Percentiles rank a stretch among this genome's conserved stretches.
phyloP scores from a whole-genome alignment of 2,113 vertebrate genomes.

The Kobus ellipsiprymnus region DNA sequence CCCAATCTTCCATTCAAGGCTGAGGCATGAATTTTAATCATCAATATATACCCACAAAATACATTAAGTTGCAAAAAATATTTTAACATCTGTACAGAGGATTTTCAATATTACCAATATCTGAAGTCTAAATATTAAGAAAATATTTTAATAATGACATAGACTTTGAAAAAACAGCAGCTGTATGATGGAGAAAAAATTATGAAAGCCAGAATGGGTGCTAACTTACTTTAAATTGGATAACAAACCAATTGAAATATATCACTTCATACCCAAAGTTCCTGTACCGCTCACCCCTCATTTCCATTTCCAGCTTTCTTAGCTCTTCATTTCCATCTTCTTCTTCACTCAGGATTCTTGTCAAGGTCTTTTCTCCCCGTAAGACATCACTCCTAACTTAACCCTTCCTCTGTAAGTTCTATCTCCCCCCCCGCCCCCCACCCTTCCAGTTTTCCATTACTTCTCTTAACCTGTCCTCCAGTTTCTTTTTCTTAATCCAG shows the following conservation, averaged over 20 bases:
- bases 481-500: not conserved
- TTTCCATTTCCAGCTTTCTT: not conserved
- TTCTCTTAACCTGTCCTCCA: not conserved
- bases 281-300: not conserved
- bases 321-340: not conserved
- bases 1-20: not conserved
- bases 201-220: not conserved
- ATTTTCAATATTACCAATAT: not conserved
- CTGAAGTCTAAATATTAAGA: not conserved
- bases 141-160: not conserved
- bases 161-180: not conserved
- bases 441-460: not conserved
- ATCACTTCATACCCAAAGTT: not conserved
- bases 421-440: no score
- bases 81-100: not conserved
- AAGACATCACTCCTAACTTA: not conserved
- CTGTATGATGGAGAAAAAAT: not conserved
- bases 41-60: not conserved
- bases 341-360: not conserved
- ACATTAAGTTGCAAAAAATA: not conserved
- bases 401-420: not conserved
- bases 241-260: not conserved
- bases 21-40: slow-evolving; percentile 10
- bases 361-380: not conserved
- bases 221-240: not conserved